Percentiles rank a stretch among this genome's conserved stretches.
These are phyloP conservation scores for Acrocyrtus sp. DNA, from an alignment of 2,888 invertebrate species.

Conservation along the genomic window DNA sequence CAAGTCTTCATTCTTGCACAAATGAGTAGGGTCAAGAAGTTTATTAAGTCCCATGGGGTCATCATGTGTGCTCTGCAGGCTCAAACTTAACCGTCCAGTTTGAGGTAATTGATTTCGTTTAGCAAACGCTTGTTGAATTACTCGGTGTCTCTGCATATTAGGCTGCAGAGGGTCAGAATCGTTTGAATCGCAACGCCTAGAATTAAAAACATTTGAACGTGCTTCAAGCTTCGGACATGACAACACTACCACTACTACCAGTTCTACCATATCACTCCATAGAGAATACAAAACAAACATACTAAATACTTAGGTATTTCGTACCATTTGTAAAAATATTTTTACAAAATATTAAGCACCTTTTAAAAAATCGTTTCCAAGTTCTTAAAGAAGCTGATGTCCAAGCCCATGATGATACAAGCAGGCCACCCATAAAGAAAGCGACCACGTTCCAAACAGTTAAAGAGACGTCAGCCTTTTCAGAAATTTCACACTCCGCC, in stretches of 20 bases:
- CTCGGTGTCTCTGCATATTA: slow-evolving; percentile 81
- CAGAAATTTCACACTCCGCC: slow-evolving; percentile 54
- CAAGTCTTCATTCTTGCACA: slow-evolving; percentile 53
- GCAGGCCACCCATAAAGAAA: slow-evolving; percentile 73
- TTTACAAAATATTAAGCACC: slow-evolving; percentile 69
- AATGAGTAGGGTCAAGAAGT: slow-evolving; percentile 57
- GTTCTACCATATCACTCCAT: neutral
- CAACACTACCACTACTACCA: neutral
- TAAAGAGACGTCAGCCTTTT: slow-evolving; percentile 50
- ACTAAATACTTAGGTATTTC: no score
- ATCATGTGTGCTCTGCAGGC: slow-evolving; percentile 85
- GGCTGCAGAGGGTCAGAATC: slow-evolving; percentile 35
- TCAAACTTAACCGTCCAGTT: slow-evolving; percentile 86
- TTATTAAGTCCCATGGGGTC: slow-evolving; percentile 79
- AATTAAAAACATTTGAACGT: neutral
- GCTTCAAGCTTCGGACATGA: neutral
- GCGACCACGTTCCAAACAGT: slow-evolving; percentile 42
- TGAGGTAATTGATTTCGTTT: slow-evolving; percentile 84
- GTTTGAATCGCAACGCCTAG: slow-evolving; percentile 44
- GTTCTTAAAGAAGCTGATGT: slow-evolving; percentile 83
- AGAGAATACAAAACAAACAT: neutral
- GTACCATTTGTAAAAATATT: neutral
- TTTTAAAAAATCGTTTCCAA: slow-evolving; percentile 86
- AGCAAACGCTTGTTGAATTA: slow-evolving; percentile 91
- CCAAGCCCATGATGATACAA: slow-evolving; percentile 96